Conservation (phyloP, 1,140 invertebrate genomes). For the Drosophila setifemur region DNA sequence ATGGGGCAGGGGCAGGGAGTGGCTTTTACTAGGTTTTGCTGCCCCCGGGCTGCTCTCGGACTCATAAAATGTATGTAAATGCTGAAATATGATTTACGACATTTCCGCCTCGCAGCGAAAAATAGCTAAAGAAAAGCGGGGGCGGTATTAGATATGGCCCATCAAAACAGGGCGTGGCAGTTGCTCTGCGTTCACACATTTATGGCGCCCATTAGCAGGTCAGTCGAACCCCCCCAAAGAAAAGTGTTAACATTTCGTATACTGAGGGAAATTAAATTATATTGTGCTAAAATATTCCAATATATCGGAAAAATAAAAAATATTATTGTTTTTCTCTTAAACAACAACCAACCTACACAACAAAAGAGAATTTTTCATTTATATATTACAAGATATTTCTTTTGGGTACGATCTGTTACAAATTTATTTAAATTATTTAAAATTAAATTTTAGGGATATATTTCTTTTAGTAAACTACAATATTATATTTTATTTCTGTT, state of each 20-base stretch:
- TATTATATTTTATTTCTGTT: too few relatives aligned
- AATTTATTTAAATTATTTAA: too few relatives aligned
- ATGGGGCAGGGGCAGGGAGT: conserved; percentile 16
- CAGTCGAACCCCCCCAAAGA: conserved; percentile 20
- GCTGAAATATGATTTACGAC: conserved; percentile 78
- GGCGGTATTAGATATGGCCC: conserved; percentile 2
- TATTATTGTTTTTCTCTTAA: too few relatives aligned
- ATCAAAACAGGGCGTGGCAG: conserved; percentile 55
- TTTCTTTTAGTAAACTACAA: too few relatives aligned
- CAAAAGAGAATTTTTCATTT: too few relatives aligned
- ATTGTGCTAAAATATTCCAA: too few relatives aligned
- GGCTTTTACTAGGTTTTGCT: conserved; percentile 8
- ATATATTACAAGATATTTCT: too few relatives aligned
- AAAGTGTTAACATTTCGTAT: conserved; percentile 42
- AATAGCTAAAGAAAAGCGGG: neutral
- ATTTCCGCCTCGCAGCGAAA: conserved; percentile 48
- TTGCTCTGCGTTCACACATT: conserved; percentile 63
- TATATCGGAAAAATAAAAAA: too few relatives aligned
- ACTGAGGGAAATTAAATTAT: conserved; percentile 3
- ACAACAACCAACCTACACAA: too few relatives aligned
- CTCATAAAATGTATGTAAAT: conserved; percentile 77
- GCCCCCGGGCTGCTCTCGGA: conserved; percentile 38
- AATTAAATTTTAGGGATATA: too few relatives aligned
- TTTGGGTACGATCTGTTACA: too few relatives aligned
- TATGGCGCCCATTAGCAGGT: conserved; percentile 68